Conservation (phyloP, 2,113 vertebrate genomes). For the Rhagologus leucostigma region DNA sequence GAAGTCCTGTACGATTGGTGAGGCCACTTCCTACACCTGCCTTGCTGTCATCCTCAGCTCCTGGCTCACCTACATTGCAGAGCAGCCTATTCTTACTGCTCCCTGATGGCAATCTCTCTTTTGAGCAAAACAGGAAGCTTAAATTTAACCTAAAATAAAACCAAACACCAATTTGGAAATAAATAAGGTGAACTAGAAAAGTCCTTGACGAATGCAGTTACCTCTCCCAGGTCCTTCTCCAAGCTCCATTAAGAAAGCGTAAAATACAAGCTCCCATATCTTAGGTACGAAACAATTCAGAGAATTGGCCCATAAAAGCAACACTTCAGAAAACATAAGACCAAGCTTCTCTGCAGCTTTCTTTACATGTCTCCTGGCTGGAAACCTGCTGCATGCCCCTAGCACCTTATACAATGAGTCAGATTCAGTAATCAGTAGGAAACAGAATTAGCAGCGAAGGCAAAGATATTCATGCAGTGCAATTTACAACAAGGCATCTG, state of each 20-base stretch:
- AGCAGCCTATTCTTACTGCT: background rate
- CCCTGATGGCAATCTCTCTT: background rate
- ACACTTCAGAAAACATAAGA: background rate
- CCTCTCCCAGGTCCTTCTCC: background rate
- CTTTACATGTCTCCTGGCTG: background rate
- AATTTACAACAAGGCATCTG: conserved; percentile 44
- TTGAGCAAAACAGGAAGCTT: background rate
- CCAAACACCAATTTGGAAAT: background rate
- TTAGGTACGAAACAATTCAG: background rate
- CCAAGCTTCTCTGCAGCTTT: background rate
- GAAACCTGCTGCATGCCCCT: background rate
- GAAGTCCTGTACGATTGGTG: background rate
- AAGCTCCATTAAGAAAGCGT: background rate
- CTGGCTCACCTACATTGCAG: background rate
- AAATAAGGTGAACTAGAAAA: background rate
- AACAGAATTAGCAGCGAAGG: conserved; percentile 9
- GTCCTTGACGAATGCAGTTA: background rate
- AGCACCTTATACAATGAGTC: background rate
- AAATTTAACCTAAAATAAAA: background rate
- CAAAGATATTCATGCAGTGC: background rate
- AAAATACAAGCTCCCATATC: background rate
- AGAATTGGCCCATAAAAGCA: background rate
- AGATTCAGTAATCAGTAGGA: background rate
- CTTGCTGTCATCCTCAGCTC: background rate
- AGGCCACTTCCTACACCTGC: background rate